Percentiles rank a stretch among this genome's conserved stretches.
phyloP scores from a whole-genome alignment of 2,797 vertebrate species.

The Melanotaenia nigrans region DNA sequence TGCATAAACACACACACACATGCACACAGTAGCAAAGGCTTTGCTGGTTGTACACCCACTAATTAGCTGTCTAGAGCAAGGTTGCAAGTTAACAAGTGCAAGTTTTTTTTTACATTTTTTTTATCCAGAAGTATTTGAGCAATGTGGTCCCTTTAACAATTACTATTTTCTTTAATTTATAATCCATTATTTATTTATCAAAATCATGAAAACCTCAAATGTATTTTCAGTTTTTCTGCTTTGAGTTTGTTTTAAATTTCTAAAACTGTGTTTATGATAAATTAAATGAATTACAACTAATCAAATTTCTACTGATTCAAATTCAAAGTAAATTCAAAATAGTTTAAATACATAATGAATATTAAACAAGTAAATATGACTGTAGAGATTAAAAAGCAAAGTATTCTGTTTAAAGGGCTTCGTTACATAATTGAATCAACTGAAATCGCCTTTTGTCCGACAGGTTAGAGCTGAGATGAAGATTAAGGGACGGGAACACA shows the following conservation, averaged over 20 bases:
- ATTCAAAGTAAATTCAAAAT: not conserved
- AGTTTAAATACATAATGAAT: not conserved
- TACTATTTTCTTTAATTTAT: not conserved
- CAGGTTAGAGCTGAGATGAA: conserved; percentile 43
- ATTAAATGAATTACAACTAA: not conserved
- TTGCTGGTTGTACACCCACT: conserved; percentile 23
- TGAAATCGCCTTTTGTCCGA: conserved; percentile 43
- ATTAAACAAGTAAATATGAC: not conserved
- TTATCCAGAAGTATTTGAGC: not conserved
- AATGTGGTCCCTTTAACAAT: no score
- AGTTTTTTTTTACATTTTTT: conserved; percentile 7
- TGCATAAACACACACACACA: conserved; percentile 16
- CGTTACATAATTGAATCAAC: conserved; percentile 32
- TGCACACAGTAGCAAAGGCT: conserved; percentile 13
- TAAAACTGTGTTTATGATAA: not conserved
- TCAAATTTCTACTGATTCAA: not conserved
- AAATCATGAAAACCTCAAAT: no score
- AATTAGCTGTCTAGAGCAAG: conserved; percentile 36
- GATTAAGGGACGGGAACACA: conserved; percentile 56
- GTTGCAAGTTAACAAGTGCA: conserved; percentile 25
- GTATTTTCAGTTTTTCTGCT: not conserved
- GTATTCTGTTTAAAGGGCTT: conserved; percentile 7
- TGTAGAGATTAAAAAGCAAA: not conserved
- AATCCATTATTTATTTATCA: not conserved
- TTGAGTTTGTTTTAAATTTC: not conserved